These are phyloP conservation scores for Drosophila monieri DNA, from an alignment of 2,888 invertebrate genomes.

Conservation along the genomic window DNA sequence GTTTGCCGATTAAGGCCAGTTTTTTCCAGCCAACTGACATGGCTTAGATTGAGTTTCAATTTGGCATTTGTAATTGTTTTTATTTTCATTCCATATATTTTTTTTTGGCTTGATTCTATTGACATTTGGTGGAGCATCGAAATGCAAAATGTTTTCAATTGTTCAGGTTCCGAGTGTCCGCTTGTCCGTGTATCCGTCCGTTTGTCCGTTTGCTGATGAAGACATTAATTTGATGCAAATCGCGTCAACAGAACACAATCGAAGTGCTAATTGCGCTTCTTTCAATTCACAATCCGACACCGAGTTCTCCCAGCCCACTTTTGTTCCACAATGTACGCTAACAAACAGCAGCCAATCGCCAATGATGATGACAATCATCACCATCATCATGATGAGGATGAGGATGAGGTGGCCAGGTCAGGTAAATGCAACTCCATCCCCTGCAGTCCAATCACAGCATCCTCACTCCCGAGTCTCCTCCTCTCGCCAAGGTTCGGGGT, in stretches of 20 bases:
- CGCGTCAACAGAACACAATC: constrained; percentile 78
- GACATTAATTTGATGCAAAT: constrained; percentile 80
- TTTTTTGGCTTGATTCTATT: constrained; percentile 24
- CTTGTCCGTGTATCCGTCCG: constrained; percentile 30
- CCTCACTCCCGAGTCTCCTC: neutral
- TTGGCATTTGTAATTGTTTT: neutral
- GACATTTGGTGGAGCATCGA: constrained; percentile 4
- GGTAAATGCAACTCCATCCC: constrained; percentile 34
- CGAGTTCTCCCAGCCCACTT: constrained; percentile 1
- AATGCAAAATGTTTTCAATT: constrained; percentile 35
- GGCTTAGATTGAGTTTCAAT: neutral
- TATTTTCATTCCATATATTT: neutral
- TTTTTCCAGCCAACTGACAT: neutral
- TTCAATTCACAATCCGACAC: constrained; percentile 59
- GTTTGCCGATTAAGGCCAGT: constrained; percentile 5
- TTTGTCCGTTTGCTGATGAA: constrained; percentile 61
- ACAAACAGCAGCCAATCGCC: constrained; percentile 69
- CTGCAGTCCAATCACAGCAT: constrained; percentile 38
- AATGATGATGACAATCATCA: constrained; percentile 18
- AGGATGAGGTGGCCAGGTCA: constrained; percentile 42
- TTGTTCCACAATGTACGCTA: constrained; percentile 43
- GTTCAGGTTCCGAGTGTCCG: constrained; percentile 3
- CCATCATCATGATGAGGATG: constrained; percentile 1
- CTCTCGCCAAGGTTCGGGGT: constrained; percentile 17
- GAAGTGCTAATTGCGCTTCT: constrained; percentile 81